Evolutionary conservation across 2,113 vertebrate genomes (phyloP), one percentile per base, ranked within the genome.

Genomic region (Tachysurus vachellii): DNA sequence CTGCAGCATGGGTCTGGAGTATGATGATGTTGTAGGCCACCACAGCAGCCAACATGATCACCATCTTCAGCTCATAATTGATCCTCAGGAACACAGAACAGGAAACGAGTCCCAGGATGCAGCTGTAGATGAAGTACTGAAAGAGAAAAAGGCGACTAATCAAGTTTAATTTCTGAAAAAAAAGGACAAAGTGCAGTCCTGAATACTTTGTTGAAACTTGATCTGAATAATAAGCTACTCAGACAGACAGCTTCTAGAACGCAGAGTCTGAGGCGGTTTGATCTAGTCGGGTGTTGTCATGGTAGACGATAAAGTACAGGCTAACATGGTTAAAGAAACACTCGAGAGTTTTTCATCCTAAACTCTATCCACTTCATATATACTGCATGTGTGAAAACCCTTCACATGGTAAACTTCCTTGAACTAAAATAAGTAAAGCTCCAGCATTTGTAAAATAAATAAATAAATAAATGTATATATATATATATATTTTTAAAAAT

Each of bases 81-180:
- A 99, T 97, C 88, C 98, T 96, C 93, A 99, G 96, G 93, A 99
- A 99, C 88, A 99, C 98, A 0, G 98, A 99, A 91, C 98, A 99
- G 71, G 98, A 99, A 88, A 99, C 96, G 91, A 99, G 92, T 4
- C 97, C 98, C 93, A 99, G 95, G 80, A 99, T 97, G 83, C 98
- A 99, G 94, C 98, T 98, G 95, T 99, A 99, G 90, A 99, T 98
- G 88, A 99, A 99, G 91, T 99, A 99, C 98, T 99, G 93, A 85
- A 57, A 56, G 76, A 73, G 76, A 26, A 90, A 73, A 73, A 83
- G 28, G 11, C 0, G 53, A 31, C 44, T 36, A 23, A 56, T 77
- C 53, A 87, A 13, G n/a, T 54, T 80, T 28, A 14, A n/a, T 61
- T 66, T 50, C 54, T 71, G 31, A 82, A 71, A 85, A 83, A 53